Base-by-base conservation (phyloP, 2,888 invertebrate species). In the Volucella inanis region DNA sequence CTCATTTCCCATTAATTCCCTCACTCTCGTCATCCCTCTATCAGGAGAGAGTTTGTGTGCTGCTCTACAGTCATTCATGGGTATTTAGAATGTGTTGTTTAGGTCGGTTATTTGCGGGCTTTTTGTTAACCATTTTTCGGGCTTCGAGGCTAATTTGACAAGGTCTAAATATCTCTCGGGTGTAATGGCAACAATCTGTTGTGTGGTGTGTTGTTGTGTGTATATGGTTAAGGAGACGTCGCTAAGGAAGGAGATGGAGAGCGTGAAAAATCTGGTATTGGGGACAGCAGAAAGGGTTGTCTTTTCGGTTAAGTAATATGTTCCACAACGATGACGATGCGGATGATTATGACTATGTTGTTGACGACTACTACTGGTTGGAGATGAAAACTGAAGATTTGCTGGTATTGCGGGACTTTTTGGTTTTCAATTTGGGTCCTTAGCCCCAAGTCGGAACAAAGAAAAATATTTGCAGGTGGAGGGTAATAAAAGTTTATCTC, bases 121-220 rank as follows among this genome's bases (percentile, higher is more conserved):
- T 85, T 85, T 85, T 85, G 85, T 62, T 81, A 74, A 81, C 85
- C 85, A 81, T 76, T 85, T 81, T 85, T 81, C 62, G 67, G 81
- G 85, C 84, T 80, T 80, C 76, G 76, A 57, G 85, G 85, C 85
- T 85, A 85, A 85, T 85, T 85, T 85, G 85, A 85, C 85, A 85
- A 85, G 85, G 85, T 85, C 79, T 81, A 74, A 83, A 79, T 83
- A 78, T 76, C 55, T 85, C 62, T 67, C 47, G 45, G 71, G 80
- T 81, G 72, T 81, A 77, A 81, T 77, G 81, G 76, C 84, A 85
- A 85, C 84, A 85, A 80, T 85, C 75, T 85, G 84, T 81, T 77
- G 76, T 76, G 62, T 77, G 54, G 18, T 22, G 18, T 22, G 2
- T 22, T 22, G 18, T 22, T 64, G 31, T 39, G 50, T 31, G 75